Percentiles rank a stretch among this genome's conserved stretches.
phyloP scores from a whole-genome alignment of 2,888 invertebrate species.

The Andrena camellia region DNA sequence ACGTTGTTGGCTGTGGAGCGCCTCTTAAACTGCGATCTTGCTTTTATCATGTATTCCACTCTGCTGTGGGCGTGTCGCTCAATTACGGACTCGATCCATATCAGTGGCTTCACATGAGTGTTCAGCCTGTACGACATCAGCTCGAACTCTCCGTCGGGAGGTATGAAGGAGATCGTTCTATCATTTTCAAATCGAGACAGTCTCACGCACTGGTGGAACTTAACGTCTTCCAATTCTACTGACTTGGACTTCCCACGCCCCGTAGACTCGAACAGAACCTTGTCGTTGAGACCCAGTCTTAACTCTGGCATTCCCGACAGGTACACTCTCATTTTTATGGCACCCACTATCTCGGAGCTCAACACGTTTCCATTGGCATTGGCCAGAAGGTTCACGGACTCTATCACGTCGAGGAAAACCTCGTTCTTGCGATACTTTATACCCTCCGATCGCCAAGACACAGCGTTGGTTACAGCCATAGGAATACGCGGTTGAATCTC shows the following conservation, averaged over 20 bases:
- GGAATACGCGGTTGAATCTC: slow-evolving; percentile 98
- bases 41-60: slow-evolving; percentile 99
- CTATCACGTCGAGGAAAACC: slow-evolving; percentile 99
- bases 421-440: slow-evolving; percentile 99
- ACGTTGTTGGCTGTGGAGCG: slow-evolving; percentile 99
- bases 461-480: slow-evolving; percentile 99
- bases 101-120: slow-evolving; percentile 98
- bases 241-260: slow-evolving; percentile 99
- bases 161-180: slow-evolving; percentile 98
- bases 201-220: slow-evolving; percentile 99
- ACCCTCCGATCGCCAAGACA: slow-evolving; percentile 99
- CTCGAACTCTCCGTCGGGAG: slow-evolving; percentile 99
- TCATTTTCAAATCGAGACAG: slow-evolving; percentile 99
- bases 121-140: slow-evolving; percentile 99
- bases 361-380: slow-evolving; percentile 98
- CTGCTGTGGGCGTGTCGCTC: slow-evolving; percentile 98
- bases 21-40: slow-evolving; percentile 98
- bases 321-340: slow-evolving; percentile 99
- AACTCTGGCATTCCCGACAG: slow-evolving; percentile 99
- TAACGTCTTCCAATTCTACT: slow-evolving; percentile 99
- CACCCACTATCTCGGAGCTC: slow-evolving; percentile 98
- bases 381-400: slow-evolving; percentile 97
- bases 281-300: slow-evolving; percentile 98
- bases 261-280: slow-evolving; percentile 98
- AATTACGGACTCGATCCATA: slow-evolving; percentile 99